Conservation (phyloP, 2,888 invertebrate species). For the Cynaeus angustus region DNA sequence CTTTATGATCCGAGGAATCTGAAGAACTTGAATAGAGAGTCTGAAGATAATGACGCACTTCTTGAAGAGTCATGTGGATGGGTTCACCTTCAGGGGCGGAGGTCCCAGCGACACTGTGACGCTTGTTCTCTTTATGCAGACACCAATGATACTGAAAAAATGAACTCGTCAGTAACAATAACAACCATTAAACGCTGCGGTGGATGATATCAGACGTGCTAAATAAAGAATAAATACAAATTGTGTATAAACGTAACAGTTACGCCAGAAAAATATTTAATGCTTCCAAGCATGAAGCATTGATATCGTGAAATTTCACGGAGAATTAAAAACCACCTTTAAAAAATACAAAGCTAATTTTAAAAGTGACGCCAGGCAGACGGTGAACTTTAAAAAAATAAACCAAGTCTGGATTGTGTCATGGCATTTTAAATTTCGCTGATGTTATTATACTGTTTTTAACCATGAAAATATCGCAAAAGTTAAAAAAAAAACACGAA, state of each 20-base stretch:
- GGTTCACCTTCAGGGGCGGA: constrained; percentile 80
- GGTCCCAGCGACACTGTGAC: constrained; percentile 80
- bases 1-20: constrained; percentile 77
- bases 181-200: constrained; percentile 9
- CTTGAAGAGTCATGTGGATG: constrained; percentile 88
- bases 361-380: no score
- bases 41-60: constrained; percentile 88
- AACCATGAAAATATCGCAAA: no score
- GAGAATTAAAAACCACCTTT: no score
- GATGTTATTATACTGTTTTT: no score
- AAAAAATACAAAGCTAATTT: no score
- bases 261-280: constrained; percentile 9
- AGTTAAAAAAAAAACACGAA: no score
- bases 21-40: constrained; percentile 86
- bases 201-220: constrained; percentile 28
- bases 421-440: no score
- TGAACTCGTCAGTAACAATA: background rate
- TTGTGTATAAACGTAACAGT: background rate
- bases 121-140: constrained; percentile 72
- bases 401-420: no score
- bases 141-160: constrained; percentile 64
- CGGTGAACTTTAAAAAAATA: no score
- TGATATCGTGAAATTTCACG: background rate
- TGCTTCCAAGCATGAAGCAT: no score
- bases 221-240: constrained; percentile 25